These are phyloP conservation scores for Silurus aristotelis DNA, from an alignment of 2,797 vertebrate species.

Conservation along the genomic window DNA sequence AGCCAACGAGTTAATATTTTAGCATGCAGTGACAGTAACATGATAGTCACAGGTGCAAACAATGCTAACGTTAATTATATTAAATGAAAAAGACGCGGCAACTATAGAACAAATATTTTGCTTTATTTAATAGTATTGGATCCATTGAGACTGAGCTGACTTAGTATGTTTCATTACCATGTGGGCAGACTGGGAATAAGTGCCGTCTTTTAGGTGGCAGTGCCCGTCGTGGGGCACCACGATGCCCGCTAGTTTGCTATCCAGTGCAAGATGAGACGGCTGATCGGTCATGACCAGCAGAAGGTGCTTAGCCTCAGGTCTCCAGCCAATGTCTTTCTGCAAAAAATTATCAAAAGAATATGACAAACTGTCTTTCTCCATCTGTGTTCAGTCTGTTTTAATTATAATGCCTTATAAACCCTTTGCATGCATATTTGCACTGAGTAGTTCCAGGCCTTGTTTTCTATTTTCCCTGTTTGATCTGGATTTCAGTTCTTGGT, in stretches of 20 bases:
- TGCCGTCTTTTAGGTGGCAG: conserved; percentile 90
- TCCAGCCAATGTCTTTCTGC: conserved; percentile 90
- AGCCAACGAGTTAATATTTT: neutral
- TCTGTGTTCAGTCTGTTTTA: neutral
- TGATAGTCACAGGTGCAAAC: neutral
- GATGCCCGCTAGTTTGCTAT: conserved; percentile 93
- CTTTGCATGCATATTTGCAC: neutral
- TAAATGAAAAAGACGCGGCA: too few species aligned
- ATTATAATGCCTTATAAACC: neutral
- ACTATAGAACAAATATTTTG: neutral
- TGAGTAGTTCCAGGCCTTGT: conserved; percentile 4
- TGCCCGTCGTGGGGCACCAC: conserved; percentile 90
- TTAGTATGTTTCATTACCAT: conserved; percentile 72
- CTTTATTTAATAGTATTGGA: neutral
- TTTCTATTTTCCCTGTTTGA: neutral
- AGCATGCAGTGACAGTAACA: neutral
- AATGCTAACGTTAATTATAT: neutral
- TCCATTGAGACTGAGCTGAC: neutral
- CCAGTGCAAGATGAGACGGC: conserved; percentile 95
- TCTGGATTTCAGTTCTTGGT: neutral
- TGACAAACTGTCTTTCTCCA: neutral
- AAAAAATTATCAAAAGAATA: conserved; percentile 6
- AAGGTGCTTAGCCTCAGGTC: conserved; percentile 89
- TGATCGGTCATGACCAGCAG: conserved; percentile 97
- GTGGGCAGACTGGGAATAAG: conserved; percentile 85